Evolutionary conservation across 2,888 invertebrate genomes (phyloP).

Genomic region (Andrena bucephala): DNA sequence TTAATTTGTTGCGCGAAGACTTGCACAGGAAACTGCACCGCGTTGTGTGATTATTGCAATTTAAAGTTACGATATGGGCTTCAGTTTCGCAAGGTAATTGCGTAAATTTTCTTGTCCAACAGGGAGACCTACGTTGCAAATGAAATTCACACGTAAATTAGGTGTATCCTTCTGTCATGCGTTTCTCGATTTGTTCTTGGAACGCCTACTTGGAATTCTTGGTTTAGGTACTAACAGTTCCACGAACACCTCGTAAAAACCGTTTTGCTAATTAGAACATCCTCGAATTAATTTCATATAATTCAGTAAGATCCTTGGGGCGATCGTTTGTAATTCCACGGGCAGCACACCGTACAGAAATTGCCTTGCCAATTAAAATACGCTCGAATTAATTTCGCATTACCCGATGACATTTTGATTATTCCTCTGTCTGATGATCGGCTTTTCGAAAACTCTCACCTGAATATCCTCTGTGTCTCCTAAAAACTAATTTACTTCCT

Average conservation of each 20-base stretch:
- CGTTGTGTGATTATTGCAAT: slow-evolving; percentile 3
- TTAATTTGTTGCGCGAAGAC: neutral
- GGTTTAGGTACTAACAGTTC: neutral
- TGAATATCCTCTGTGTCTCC: too few species aligned
- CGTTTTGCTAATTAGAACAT: slow-evolving; percentile 46
- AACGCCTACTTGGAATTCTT: neutral
- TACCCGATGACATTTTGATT: slow-evolving; percentile 18
- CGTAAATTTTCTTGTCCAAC: neutral
- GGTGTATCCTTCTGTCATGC: slow-evolving; percentile 10
- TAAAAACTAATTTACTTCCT: neutral
- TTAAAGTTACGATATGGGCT: neutral
- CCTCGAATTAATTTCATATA: slow-evolving; percentile 44
- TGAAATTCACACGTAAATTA: slow-evolving; percentile 14
- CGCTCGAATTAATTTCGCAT: slow-evolving; percentile 31
- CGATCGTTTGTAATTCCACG: slow-evolving; percentile 22
- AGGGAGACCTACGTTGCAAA: neutral
- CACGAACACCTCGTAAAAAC: slow-evolving; percentile 11
- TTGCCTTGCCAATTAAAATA: slow-evolving; percentile 38
- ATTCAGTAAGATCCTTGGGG: slow-evolving; percentile 34
- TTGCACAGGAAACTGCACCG: neutral
- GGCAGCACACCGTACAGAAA: neutral
- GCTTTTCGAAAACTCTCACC: neutral
- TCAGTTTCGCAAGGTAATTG: neutral
- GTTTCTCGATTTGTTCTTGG: neutral
- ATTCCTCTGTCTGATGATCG: neutral